A percentile compares a stretch with the other conserved stretches of the same genome.
These are phyloP conservation scores for Cyprinodon tularosa DNA, from an alignment of 2,113 vertebrate species.

Conservation along the genomic window DNA sequence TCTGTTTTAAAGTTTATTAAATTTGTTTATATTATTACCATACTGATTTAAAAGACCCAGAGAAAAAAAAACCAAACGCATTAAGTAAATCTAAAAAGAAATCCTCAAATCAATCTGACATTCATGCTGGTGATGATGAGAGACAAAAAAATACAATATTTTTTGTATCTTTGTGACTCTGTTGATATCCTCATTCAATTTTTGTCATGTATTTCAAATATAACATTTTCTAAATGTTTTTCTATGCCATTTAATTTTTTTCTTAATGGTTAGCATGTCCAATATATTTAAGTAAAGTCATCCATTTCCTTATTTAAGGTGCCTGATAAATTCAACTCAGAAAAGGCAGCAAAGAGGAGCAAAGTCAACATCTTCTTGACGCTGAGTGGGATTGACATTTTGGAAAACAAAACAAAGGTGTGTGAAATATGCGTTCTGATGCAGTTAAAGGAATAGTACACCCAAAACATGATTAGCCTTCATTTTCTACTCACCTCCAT, in stretches of 20 bases:
- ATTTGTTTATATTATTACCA: too few species aligned
- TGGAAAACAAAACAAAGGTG: constrained; percentile 81
- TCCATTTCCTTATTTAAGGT: constrained; percentile 41
- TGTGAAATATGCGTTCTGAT: background rate
- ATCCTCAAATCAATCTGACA: too few species aligned
- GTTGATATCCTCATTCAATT: background rate
- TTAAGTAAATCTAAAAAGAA: too few species aligned
- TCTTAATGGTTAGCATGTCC: background rate
- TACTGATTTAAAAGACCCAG: too few species aligned
- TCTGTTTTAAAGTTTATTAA: too few species aligned
- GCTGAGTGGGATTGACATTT: constrained; percentile 70
- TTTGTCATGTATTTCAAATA: background rate
- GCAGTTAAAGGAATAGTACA: too few species aligned
- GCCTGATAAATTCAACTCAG: constrained; percentile 38
- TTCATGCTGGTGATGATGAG: too few species aligned
- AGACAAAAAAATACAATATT: too few species aligned
- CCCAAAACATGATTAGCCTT: too few species aligned
- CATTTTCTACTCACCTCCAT: too few species aligned
- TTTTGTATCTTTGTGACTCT: too few species aligned
- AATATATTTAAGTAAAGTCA: background rate
- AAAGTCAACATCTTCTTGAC: constrained; percentile 76
- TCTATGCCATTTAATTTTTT: background rate
- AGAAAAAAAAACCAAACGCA: too few species aligned
- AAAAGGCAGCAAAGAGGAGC: constrained; percentile 69
- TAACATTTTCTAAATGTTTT: background rate